Evolutionary conservation across 2,113 vertebrate species (phyloP).

Genomic region (Macaca mulatta): DNA sequence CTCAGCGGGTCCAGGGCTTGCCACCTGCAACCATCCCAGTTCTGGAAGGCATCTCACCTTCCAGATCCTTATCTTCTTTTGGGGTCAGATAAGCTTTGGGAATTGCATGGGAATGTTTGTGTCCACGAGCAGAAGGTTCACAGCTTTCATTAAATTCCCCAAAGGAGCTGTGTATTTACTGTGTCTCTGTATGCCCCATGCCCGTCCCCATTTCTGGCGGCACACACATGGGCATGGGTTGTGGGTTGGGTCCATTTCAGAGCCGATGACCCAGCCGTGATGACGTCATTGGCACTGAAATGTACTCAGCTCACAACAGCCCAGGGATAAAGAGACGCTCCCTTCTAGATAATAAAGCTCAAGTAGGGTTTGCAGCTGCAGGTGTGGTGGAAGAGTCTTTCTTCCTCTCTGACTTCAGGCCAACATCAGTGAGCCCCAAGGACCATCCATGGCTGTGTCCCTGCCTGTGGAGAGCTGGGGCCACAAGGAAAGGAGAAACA

Average conservation of each 20-base stretch:
- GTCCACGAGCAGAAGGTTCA: background rate
- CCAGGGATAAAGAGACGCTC: background rate
- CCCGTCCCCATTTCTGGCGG: background rate
- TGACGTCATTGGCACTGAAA: too few relatives aligned
- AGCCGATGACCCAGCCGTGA: accelerated
- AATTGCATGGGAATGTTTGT: background rate
- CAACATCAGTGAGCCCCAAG: background rate
- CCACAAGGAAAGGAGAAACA: background rate
- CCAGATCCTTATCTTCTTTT: background rate
- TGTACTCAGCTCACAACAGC: background rate
- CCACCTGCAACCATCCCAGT: accelerated
- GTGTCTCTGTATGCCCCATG: accelerated
- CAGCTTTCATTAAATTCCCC: background rate
- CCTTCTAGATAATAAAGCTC: background rate
- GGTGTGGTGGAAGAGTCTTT: background rate
- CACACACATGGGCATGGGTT: background rate
- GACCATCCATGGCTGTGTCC: too few relatives aligned
- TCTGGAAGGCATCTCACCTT: background rate
- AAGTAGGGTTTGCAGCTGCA: background rate
- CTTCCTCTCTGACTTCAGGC: background rate
- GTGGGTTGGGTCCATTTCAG: background rate
- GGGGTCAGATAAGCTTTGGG: too few relatives aligned
- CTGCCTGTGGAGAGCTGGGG: background rate
- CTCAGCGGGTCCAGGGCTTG: accelerated
- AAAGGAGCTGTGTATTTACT: background rate